Evolutionary conservation across 2,888 invertebrate genomes (phyloP), one percentile per base, ranked within the genome.

Genomic region (Hypomecis atomaria): DNA sequence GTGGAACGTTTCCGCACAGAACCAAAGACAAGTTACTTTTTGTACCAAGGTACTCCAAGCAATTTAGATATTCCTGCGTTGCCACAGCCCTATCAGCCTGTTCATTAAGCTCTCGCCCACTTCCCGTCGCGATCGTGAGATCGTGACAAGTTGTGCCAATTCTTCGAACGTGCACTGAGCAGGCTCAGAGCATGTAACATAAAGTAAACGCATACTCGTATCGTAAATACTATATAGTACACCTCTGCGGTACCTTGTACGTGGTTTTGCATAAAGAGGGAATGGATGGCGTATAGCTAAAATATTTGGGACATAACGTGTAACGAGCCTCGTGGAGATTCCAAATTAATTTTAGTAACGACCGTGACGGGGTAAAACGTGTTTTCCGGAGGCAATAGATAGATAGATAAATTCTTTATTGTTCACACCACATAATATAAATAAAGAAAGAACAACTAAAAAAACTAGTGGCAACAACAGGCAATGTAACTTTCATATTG

Each of bases 41-140:
- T 23, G 1, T 23, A 1, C 23, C 23, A 23, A 23, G 23, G 23
- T 23, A 23, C 3, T 23, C 23, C 23, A 23, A 23, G 23, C 11
- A 44, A 1, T 53, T 0, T 9, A 44, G 36, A 5, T 7, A 11
- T 43, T 5, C 44, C 43, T 54, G 13, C 0, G 5, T 33, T 13
- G 23, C 4, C 10, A 37, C 59, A 61, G 33, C 64, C 59, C 67
- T 61, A 45, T 6, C 8, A 37, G 38, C 48, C 33, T 42, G 59
- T 68, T 62, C 62, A 65, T 68, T 63, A 68, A 58, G 55, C 49
- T 53, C 52, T 59, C 56, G 58, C 54, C 63, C 56, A 59, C 63
- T 63, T 69, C 68, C 65, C 59, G 63, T 56, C 40, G 34, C n/a
- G 48, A 50, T 62, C 65, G 65, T 66, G 65, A 61, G 63, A 59